Conservation (phyloP, 2,888 invertebrate species). For the Hydropsyche betteni region DNA sequence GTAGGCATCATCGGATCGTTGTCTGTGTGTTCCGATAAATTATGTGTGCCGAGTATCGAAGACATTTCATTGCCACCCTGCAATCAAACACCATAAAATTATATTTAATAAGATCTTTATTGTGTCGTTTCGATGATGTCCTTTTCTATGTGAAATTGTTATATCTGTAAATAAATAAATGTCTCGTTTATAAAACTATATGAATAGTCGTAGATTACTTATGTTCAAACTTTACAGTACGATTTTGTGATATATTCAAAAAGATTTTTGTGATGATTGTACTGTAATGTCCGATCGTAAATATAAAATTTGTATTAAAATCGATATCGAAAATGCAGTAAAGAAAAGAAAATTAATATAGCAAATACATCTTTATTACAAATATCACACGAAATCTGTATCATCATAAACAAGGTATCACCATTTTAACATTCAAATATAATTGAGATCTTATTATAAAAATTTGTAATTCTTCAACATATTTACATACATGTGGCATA, state of each 20-base stretch:
- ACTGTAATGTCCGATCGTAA: no score
- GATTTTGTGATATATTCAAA: no score
- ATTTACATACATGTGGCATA: neutral
- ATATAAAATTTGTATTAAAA: no score
- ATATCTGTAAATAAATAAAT: no score
- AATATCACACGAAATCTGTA: constrained; percentile 23
- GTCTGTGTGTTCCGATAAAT: constrained; percentile 69
- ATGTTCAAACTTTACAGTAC: no score
- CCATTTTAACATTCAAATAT: neutral
- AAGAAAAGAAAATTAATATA: neutral
- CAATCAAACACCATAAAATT: constrained; percentile 57
- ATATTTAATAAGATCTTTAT: no score
- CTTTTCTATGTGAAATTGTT: no score
- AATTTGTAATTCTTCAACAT: neutral
- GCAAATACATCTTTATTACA: constrained; percentile 22
- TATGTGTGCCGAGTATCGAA: constrained; percentile 69
- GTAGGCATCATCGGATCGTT: constrained; percentile 69
- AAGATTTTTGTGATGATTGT: no score
- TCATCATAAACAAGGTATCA: constrained; percentile 22
- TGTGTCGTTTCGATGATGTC: no score
- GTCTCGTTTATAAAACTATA: no score
- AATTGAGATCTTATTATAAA: constrained; percentile 27
- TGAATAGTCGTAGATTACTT: no score
- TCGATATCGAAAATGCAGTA: neutral
- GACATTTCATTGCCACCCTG: constrained; percentile 73